A percentile compares a stretch with the other conserved stretches of the same genome.
These are phyloP conservation scores for Synergus gifuensis DNA, from an alignment of 2,888 invertebrate genomes.

Conservation along the genomic window DNA sequence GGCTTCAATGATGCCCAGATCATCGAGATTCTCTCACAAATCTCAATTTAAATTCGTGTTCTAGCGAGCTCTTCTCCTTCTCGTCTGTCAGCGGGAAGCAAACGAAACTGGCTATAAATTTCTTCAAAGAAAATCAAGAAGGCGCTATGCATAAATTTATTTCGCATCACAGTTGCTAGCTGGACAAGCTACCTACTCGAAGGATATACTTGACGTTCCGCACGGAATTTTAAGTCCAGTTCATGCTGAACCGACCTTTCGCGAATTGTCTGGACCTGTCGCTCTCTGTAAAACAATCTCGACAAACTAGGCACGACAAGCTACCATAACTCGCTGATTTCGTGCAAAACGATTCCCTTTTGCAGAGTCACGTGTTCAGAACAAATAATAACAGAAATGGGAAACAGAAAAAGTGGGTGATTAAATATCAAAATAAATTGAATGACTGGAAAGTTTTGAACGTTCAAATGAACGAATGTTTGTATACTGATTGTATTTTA, in stretches of 20 bases:
- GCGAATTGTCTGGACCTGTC: constrained; percentile 31
- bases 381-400: background rate
- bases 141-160: constrained; percentile 41
- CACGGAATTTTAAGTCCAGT: constrained; percentile 40
- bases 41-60: constrained; percentile 41
- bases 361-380: background rate
- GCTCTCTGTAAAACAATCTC: constrained; percentile 11
- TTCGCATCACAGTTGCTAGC: constrained; percentile 29
- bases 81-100: constrained; percentile 41
- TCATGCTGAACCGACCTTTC: constrained; percentile 34
- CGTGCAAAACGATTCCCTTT: background rate
- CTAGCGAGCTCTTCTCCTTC: constrained; percentile 36
- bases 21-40: constrained; percentile 41
- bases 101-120: constrained; percentile 41
- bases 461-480: too few species aligned
- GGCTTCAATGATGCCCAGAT: constrained; percentile 37
- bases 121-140: constrained; percentile 42
- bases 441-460: too few species aligned
- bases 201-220: constrained; percentile 32
- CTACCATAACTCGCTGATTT: background rate
- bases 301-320: constrained; percentile 4
- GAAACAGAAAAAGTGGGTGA: background rate
- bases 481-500: too few species aligned
- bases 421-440: background rate
- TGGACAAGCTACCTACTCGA: constrained; percentile 36